Conservation (phyloP, 1,140 invertebrate species). For the Philotrypesis tridentata region DNA sequence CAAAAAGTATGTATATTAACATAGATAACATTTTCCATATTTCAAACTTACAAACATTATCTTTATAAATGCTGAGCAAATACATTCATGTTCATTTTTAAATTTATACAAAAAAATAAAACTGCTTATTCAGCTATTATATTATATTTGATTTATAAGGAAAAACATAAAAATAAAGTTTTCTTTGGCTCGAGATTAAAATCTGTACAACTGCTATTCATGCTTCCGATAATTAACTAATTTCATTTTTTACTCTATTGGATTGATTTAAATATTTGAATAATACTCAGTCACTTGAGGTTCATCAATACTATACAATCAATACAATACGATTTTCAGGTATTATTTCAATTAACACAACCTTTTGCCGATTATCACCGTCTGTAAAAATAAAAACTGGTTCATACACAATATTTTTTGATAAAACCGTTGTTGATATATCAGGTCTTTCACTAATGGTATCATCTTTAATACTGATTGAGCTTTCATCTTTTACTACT, state of each 20-base stretch:
- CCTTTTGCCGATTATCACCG: neutral
- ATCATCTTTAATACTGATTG: neutral
- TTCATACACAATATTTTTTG: neutral
- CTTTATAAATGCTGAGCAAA: too few relatives aligned
- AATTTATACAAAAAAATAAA: neutral
- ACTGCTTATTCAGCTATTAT: neutral
- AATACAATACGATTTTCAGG: too few relatives aligned
- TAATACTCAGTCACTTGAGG: neutral
- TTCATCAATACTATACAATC: too few relatives aligned
- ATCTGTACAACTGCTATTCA: neutral
- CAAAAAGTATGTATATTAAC: too few relatives aligned
- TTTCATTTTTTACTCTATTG: too few relatives aligned
- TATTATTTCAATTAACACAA: neutral
- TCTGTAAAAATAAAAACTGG: neutral
- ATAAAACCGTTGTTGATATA: neutral
- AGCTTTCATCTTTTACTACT: neutral
- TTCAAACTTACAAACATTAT: too few relatives aligned
- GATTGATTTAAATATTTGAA: neutral
- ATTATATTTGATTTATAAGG: neutral
- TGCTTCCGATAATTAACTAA: neutral
- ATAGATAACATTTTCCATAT: too few relatives aligned
- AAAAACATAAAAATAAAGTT: slow-evolving; percentile 19
- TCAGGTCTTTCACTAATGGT: neutral
- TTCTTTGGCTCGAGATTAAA: neutral
- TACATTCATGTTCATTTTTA: neutral